phyloP scores from a whole-genome alignment of 2,797 vertebrate genomes.

The Notamacropus eugenii region DNA sequence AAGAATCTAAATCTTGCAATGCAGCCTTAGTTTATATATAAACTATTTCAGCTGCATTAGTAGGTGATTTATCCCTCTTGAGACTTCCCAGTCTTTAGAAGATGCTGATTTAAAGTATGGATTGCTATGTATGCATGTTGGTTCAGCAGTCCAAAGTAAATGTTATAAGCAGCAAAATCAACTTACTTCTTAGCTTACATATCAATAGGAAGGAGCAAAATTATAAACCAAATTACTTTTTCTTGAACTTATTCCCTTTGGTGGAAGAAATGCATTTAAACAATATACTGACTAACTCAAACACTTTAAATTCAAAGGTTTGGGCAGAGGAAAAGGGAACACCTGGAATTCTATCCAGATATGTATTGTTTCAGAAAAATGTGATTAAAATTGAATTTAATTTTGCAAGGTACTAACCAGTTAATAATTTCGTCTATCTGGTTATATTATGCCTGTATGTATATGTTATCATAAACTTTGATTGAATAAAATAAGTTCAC shows the following conservation, averaged over 20 bases:
- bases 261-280: not conserved
- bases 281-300: slow-evolving; percentile 34
- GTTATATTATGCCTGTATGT: slow-evolving; percentile 39
- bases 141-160: slow-evolving; percentile 16
- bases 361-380: slow-evolving; percentile 17
- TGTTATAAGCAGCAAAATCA: slow-evolving; percentile 6
- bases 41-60: not conserved
- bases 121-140: not conserved
- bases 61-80: not conserved
- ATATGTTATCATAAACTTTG: slow-evolving; percentile 30
- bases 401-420: slow-evolving; percentile 6
- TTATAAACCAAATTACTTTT: slow-evolving; percentile 29
- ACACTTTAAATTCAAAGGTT: not conserved
- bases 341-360: not conserved
- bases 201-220: not conserved
- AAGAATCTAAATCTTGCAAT: slow-evolving; percentile 13
- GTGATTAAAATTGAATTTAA: slow-evolving; percentile 11
- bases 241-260: slow-evolving; percentile 11
- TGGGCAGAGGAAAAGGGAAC: not conserved
- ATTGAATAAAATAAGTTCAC: slow-evolving; percentile 37
- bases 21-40: not conserved
- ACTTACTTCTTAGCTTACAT: not conserved
- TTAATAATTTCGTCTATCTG: slow-evolving; percentile 39
- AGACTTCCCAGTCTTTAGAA: not conserved
- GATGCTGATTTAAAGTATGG: not conserved